Evolutionary conservation across 1,140 invertebrate genomes (phyloP), one percentile per base, ranked within the genome.

Genomic region (Platyura marginata): DNA sequence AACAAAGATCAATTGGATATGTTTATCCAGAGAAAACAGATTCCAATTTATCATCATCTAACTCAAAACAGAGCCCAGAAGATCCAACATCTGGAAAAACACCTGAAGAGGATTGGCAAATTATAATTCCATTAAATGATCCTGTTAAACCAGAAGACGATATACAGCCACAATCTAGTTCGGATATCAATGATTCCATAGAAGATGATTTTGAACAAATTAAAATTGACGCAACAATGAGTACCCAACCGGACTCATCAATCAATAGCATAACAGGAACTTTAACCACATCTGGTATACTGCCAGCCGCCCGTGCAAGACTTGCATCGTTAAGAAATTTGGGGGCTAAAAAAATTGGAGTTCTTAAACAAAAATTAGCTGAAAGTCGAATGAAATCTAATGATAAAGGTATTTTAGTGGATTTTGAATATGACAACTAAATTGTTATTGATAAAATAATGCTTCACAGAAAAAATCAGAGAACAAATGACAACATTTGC

Each of bases 311-410:
- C 3, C 63, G 71, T 39, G 74, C 75, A 16, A 62, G 74, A 38
- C 55, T 79, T 2, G 67, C 71, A 47, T 74, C 70, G 43, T 59
- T 79, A 1, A 77, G 76, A 49, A 74, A 75, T 49, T 53, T 78
- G 32, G 75, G 75, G 3, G 70, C 74, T 1, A 75, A 78, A 47
- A 79, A 78, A 52, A 55, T 80, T 32, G 66, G 68, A 22, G 70
- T 67, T 40, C 59, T 80, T 2, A 74, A 69, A 50, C 73, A 76
- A 55, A 72, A 77, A 33, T 52, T 81, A n/a, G 67, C 68, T 8
- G 72, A 75, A 52, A 67, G 68, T 45, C 69, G 69, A 47, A 64
- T 38, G 15, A 38, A 38, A 38, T 21, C 16, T 5, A 38, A 18
- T 20, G 36, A 38, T 18, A n/a, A 52, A 53, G 32, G 32, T 34